Conservation (phyloP, 2,888 invertebrate genomes). For the Temnothorax rugatulus region DNA sequence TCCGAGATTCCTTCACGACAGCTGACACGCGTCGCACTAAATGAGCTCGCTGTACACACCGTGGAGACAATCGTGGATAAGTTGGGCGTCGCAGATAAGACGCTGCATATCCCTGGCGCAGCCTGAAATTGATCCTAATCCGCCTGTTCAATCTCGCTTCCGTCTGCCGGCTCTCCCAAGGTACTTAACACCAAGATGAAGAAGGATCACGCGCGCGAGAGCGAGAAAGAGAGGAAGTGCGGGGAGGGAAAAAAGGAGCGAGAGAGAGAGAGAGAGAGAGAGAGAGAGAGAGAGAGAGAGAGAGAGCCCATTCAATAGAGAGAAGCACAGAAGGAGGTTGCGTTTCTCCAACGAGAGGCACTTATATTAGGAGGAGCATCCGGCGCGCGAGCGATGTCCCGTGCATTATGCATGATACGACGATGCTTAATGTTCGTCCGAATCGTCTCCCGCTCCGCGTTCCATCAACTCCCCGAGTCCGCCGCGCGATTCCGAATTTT, state of each 20-base stretch:
- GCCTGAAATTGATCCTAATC: constrained; percentile 85
- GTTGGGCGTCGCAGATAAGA: constrained; percentile 70
- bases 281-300: background rate
- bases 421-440: constrained; percentile 76
- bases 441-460: constrained; percentile 58
- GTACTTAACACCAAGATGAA: constrained; percentile 77
- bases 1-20: constrained; percentile 28
- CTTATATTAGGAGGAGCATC: constrained; percentile 77
- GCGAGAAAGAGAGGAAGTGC: constrained; percentile 25
- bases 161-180: constrained; percentile 83
- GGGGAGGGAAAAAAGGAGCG: background rate
- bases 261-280: background rate
- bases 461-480: constrained; percentile 5
- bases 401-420: constrained; percentile 79
- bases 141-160: constrained; percentile 83
- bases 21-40: constrained; percentile 33
- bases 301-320: constrained; percentile 28
- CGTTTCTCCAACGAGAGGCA: constrained; percentile 67
- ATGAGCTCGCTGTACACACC: constrained; percentile 33
- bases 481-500: constrained; percentile 69
- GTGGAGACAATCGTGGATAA: constrained; percentile 66
- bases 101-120: constrained; percentile 82
- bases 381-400: constrained; percentile 72
- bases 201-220: constrained; percentile 60
- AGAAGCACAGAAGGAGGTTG: constrained; percentile 59